These are phyloP conservation scores for Eupelmus urozonus DNA, from an alignment of 2,888 invertebrate genomes.

Conservation along the genomic window DNA sequence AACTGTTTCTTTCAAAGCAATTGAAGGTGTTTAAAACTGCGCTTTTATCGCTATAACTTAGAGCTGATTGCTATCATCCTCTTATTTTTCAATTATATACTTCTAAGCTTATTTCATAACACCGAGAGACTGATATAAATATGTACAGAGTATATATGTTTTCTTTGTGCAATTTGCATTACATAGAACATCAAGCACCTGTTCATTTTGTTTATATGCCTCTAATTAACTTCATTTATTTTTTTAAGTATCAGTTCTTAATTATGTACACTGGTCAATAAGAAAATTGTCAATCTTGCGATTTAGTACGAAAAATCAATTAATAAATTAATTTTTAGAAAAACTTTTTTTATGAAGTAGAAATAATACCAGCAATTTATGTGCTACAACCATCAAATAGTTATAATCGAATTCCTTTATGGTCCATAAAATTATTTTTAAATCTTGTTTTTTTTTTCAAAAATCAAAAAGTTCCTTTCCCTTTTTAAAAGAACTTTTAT, in stretches of 20 bases:
- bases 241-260: background rate
- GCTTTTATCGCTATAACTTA: background rate
- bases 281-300: slow-evolving; percentile 1
- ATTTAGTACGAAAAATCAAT: slow-evolving; percentile 3
- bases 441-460: too few species aligned
- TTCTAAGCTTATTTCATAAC: slow-evolving; percentile 38
- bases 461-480: too few species aligned
- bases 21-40: background rate
- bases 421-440: too few species aligned
- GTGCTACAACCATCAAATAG: too few species aligned
- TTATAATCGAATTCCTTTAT: too few species aligned
- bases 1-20: slow-evolving; percentile 20
- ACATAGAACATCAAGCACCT: slow-evolving; percentile 2
- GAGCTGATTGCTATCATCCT: background rate
- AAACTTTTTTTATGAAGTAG: too few species aligned
- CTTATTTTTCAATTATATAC: slow-evolving; percentile 14
- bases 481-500: too few species aligned
- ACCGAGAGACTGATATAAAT: slow-evolving; percentile 38
- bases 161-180: slow-evolving; percentile 34
- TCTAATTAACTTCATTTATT: slow-evolving; percentile 21
- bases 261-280: slow-evolving; percentile 29
- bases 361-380: too few species aligned
- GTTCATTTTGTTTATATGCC: background rate
- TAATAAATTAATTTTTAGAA: background rate
- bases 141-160: slow-evolving; percentile 47